Evolutionary conservation across 2,888 invertebrate species (phyloP).

Genomic region (Morpho helenor): DNA sequence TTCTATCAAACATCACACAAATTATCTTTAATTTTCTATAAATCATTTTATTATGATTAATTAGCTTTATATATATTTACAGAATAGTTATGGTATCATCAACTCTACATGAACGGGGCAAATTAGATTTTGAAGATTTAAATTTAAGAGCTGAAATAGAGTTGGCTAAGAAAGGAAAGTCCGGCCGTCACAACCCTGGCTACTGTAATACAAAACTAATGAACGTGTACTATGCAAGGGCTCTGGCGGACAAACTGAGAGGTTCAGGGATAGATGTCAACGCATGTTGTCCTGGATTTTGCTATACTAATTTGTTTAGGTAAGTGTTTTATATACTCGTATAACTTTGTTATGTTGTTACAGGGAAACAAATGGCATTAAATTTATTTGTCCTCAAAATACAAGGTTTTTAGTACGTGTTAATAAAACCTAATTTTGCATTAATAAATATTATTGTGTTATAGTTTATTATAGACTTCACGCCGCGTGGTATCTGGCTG

Average conservation of each 20-base stretch:
- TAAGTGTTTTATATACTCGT: slow-evolving; percentile 38
- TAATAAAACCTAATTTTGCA: too few relatives aligned
- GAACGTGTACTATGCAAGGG: slow-evolving; percentile 84
- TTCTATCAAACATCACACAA: too few relatives aligned
- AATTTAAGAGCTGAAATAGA: slow-evolving; percentile 77
- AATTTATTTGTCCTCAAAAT: too few relatives aligned
- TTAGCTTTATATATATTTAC: slow-evolving; percentile 15
- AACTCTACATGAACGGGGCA: slow-evolving; percentile 83
- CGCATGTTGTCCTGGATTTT: slow-evolving; percentile 88
- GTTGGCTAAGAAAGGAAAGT: slow-evolving; percentile 49
- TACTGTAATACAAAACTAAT: slow-evolving; percentile 89
- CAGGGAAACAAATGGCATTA: background rate
- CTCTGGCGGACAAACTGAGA: slow-evolving; percentile 78
- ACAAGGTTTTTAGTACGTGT: too few relatives aligned
- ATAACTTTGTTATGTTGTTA: background rate
- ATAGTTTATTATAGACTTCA: too few relatives aligned
- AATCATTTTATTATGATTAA: too few relatives aligned
- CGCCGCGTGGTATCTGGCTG: too few relatives aligned
- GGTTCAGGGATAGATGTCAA: slow-evolving; percentile 81
- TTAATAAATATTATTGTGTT: too few relatives aligned
- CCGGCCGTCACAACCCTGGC: slow-evolving; percentile 70
- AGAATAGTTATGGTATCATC: slow-evolving; percentile 87
- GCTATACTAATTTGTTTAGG: slow-evolving; percentile 87
- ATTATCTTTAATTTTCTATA: too few relatives aligned
- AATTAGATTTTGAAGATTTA: slow-evolving; percentile 83